These are phyloP conservation scores for Elysia crispata DNA, from an alignment of 2,888 invertebrate species.

Conservation along the genomic window DNA sequence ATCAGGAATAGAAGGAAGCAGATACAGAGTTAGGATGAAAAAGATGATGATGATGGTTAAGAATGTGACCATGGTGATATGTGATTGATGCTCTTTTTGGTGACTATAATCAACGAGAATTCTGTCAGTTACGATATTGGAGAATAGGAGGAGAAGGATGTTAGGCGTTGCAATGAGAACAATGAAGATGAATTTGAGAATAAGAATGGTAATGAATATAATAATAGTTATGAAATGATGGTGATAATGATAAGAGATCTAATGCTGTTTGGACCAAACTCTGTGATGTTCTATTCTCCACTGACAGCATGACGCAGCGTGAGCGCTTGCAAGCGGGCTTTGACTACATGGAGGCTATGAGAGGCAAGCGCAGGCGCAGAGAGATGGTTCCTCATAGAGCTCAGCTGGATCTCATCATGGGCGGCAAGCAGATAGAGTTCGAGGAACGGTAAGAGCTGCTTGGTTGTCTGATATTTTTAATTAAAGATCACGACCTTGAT, in stretches of 20 bases:
- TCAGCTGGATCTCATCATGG: slow-evolving; percentile 70
- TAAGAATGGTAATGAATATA: no score
- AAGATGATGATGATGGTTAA: background rate
- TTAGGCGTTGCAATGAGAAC: no score
- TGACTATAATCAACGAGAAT: background rate
- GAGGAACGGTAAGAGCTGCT: slow-evolving; percentile 67
- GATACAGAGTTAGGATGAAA: background rate
- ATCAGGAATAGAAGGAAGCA: background rate
- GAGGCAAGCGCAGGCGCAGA: slow-evolving; percentile 64
- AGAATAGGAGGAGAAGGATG: no score
- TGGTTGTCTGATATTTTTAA: no score
- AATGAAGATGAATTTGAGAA: no score
- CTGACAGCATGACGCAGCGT: slow-evolving; percentile 64
- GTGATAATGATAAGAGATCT: background rate
- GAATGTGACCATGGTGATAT: background rate
- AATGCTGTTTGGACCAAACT: background rate
- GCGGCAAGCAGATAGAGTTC: slow-evolving; percentile 70
- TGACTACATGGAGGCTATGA: slow-evolving; percentile 67
- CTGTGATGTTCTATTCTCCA: no score
- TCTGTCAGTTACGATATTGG: no score
- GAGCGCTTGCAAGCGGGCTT: slow-evolving; percentile 67
- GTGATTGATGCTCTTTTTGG: background rate
- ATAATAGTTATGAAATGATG: background rate
- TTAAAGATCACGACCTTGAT: no score
- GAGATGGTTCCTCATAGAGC: slow-evolving; percentile 69